Evolutionary conservation across 2,113 vertebrate genomes (phyloP), one percentile per base, ranked within the genome.

Genomic region (Cathartes aura): DNA sequence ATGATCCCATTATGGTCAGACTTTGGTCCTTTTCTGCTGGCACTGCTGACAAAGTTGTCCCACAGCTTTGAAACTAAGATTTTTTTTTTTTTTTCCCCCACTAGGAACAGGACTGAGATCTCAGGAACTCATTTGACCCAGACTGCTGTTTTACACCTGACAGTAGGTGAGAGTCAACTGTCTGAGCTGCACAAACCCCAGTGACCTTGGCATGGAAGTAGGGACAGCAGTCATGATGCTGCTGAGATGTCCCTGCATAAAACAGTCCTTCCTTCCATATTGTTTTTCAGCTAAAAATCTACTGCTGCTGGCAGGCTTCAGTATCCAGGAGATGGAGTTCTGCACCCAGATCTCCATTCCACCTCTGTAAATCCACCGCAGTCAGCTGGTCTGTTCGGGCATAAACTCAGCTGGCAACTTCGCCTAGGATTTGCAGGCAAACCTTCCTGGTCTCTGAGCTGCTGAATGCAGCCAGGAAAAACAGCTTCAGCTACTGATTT

Each of bases 181-280:
- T 10, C 52, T 3, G 42, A 71, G 79, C 53, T 53, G 34, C 59
- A 30, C 52, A 36, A 32, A 19, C 30, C 62, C 20, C 24, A 3
- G 16, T 9, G 67, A 91, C 80, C 75, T 78, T 48, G n/a, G 83
- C 42, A 45, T 21, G n/a, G 53, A 9, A 19, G 21, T 0, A 48
- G 43, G 72, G 67, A 64, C 48, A 38, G 63, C 60, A 59, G 8
- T 21, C 43, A 24, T 0, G 0, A 3, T 8, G 48, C 21, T 3
- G 5, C 62, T 76, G 58, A 26, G n/a, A 6, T 1, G 1, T 58
- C 42, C 40, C 50, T 58, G 30, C 73, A 53, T 9, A 17, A 32
- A 43, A 1, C 36, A 58, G 4, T 19, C 48, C 34, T 56, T 10
- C 59, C 48, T 52, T 36, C 22, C 50, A 3, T 2, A 6, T 3